Conservation (phyloP, 2,888 invertebrate genomes). For the Drosophila nr. perissopoda region DNA sequence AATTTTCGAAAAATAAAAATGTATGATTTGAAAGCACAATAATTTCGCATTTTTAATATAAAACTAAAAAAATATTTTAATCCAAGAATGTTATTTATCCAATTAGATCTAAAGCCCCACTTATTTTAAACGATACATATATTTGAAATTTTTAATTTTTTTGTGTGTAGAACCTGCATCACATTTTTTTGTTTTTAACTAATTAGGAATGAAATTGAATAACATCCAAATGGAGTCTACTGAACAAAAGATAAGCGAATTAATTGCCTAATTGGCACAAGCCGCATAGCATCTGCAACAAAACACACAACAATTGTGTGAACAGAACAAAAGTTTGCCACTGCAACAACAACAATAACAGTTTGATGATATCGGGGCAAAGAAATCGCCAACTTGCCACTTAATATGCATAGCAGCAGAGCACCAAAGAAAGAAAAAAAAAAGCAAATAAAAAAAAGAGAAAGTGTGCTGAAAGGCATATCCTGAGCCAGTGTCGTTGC, state of each 20-base stretch:
- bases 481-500: conserved; percentile 10
- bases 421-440: neutral
- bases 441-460: conserved; percentile 5
- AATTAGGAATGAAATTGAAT: conserved; percentile 5
- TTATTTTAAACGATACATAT: neutral
- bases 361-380: conserved; percentile 29
- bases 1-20: neutral
- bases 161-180: neutral
- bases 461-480: conserved; percentile 3
- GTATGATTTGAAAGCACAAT: neutral
- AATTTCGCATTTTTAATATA: neutral
- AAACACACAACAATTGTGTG: conserved; percentile 21
- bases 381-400: conserved; percentile 27
- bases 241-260: conserved; percentile 14
- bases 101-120: neutral
- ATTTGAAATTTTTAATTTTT: neutral
- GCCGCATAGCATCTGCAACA: conserved; percentile 4
- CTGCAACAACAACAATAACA: neutral
- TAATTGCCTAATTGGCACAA: conserved; percentile 23
- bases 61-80: neutral
- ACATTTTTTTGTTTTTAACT: neutral
- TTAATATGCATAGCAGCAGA: conserved; percentile 29
- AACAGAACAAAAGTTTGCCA: conserved; percentile 21
- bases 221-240: conserved; percentile 9
- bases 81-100: neutral